These are phyloP conservation scores for Synergus umbraculus DNA, from an alignment of 2,888 invertebrate species.

Conservation along the genomic window DNA sequence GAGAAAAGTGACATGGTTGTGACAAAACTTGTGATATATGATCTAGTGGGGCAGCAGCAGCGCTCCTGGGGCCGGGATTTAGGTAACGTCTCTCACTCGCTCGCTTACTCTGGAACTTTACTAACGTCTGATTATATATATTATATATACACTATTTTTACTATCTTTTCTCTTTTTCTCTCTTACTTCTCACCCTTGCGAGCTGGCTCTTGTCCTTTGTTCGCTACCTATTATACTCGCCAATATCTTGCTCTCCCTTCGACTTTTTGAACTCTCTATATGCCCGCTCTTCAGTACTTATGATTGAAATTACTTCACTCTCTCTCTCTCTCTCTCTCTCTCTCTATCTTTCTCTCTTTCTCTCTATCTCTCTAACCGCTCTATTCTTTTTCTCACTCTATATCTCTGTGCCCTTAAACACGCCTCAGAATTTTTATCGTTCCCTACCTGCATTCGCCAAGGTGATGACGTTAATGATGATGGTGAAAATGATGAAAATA, in stretches of 20 bases:
- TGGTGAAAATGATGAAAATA: constrained; percentile 51
- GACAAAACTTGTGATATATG: constrained; percentile 76
- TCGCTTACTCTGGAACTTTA: constrained; percentile 71
- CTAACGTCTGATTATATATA: constrained; percentile 63
- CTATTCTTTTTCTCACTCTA: constrained; percentile 46
- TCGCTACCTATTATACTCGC: constrained; percentile 24
- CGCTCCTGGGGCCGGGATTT: constrained; percentile 82
- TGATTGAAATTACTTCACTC: constrained; percentile 17
- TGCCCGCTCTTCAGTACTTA: constrained; percentile 27
- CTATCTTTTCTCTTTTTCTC: constrained; percentile 38
- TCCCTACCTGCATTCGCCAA: constrained; percentile 65
- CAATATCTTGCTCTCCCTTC: constrained; percentile 22
- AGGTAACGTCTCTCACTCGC: constrained; percentile 79
- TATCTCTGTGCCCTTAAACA: constrained; percentile 51
- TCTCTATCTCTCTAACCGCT: constrained; percentile 54
- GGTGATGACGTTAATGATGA: constrained; percentile 58
- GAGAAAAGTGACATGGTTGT: constrained; percentile 71
- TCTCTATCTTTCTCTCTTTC: constrained; percentile 51
- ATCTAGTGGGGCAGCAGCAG: constrained; percentile 82
- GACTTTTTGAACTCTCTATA: constrained; percentile 31
- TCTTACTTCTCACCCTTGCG: constrained; percentile 29
- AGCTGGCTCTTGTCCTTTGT: constrained; percentile 38
- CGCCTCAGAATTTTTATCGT: constrained; percentile 57
- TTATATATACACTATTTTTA: constrained; percentile 44
- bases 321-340: constrained; percentile 51